Percentiles rank a stretch among this genome's conserved stretches.
These are phyloP conservation scores for Danaus plexippus DNA, from an alignment of 1,140 invertebrate species.

Conservation along the genomic window DNA sequence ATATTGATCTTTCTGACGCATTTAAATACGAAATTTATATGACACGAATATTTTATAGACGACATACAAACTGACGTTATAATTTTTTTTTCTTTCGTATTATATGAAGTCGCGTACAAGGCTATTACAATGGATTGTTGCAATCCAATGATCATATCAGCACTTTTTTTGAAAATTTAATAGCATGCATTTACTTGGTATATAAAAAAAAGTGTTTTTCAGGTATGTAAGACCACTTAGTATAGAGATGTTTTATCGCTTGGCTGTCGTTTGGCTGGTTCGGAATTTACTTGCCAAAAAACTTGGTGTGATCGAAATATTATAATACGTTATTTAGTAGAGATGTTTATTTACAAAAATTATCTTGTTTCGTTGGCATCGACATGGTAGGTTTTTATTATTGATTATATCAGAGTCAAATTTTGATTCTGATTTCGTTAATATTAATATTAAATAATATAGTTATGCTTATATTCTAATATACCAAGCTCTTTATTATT, in stretches of 20 bases:
- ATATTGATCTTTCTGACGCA: not conserved
- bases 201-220: conserved; percentile 31
- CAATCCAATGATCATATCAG: conserved; percentile 49
- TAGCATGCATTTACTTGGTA: conserved; percentile 32
- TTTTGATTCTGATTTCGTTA: no score
- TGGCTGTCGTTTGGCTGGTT: conserved; percentile 40
- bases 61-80: not conserved
- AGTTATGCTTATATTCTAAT: no score
- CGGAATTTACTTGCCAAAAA: conserved; percentile 43
- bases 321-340: not conserved
- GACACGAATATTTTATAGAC: conserved; percentile 1
- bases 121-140: conserved; percentile 23
- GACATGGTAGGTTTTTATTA: no score
- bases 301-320: conserved; percentile 45
- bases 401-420: no score
- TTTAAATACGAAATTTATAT: conserved; percentile 5
- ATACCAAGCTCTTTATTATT: no score
- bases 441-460: no score
- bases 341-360: not conserved
- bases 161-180: conserved; percentile 44
- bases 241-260: conserved; percentile 43
- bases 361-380: conserved; percentile 7
- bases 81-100: conserved; percentile 2
- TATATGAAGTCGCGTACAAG: not conserved
- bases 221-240: conserved; percentile 29